A percentile compares a stretch with the other conserved stretches of the same genome.
Conservation (phyloP, 23 tunicate genomes). For the Corella eumyota region DNA sequence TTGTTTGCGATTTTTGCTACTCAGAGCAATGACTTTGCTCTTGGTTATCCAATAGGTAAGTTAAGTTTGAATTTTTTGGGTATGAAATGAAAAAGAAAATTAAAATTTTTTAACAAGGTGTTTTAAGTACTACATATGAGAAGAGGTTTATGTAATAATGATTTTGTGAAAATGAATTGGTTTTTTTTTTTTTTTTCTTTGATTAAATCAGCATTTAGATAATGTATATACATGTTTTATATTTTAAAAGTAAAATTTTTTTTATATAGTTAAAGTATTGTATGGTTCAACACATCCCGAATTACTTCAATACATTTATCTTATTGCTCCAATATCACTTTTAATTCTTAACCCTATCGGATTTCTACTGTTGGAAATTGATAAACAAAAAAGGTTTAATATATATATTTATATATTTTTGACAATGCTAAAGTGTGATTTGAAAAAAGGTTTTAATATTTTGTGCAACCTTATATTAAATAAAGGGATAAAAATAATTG, state of each 20-base stretch:
- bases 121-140: no score
- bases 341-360: conserved; percentile 81
- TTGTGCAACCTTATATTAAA: no score
- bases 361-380: conserved; percentile 55
- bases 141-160: no score
- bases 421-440: no score
- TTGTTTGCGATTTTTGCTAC: conserved; percentile 82
- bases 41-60: conserved; percentile 83
- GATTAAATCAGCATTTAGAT: no score
- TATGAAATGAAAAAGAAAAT: no score
- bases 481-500: no score
- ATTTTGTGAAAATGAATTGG: neutral
- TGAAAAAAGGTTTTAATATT: no score
- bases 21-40: conserved; percentile 88
- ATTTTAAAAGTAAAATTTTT: no score
- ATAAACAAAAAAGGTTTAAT: conserved; percentile 37
- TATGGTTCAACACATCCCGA: conserved; percentile 50
- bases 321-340: conserved; percentile 68
- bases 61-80: neutral
- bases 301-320: conserved; percentile 76
- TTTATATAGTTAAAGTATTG: conserved; percentile 45
- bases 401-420: no score
- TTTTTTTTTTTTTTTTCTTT: neutral
- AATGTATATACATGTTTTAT: no score
- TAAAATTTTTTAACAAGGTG: no score